Conservation (phyloP, 2,113 vertebrate genomes). For the Rhabdomys dilectus region DNA sequence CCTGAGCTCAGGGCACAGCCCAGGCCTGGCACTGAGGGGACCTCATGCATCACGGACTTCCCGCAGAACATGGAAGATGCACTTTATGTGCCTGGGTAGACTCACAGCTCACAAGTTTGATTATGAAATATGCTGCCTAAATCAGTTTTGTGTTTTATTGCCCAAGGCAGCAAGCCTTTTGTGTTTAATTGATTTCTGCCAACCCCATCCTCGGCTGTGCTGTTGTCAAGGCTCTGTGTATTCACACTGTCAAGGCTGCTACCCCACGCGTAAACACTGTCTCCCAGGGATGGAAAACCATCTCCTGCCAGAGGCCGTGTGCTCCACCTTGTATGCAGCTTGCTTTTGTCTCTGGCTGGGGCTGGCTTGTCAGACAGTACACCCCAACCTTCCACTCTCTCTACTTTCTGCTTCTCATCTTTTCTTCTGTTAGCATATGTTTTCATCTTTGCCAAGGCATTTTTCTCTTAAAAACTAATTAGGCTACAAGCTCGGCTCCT, state of each 20-base stretch:
- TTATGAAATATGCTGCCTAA: not conserved
- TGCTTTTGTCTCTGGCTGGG: accelerated
- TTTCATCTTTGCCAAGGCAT: not conserved
- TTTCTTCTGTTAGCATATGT: not conserved
- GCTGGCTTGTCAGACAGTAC: not conserved
- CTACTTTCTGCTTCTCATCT: no score
- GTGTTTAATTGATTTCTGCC: not conserved
- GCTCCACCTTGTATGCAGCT: not conserved
- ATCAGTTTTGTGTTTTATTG: accelerated
- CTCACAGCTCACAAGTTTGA: not conserved
- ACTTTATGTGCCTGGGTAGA: not conserved
- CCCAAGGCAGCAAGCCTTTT: not conserved
- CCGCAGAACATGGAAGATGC: not conserved
- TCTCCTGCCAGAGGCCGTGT: not conserved
- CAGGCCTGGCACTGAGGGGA: not conserved
- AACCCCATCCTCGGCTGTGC: accelerated
- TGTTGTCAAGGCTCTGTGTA: not conserved
- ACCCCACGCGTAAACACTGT: accelerated
- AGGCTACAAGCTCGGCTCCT: not conserved
- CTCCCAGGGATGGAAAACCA: not conserved
- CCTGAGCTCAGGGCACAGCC: not conserved
- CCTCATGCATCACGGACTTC: not conserved
- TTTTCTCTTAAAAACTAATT: not conserved
- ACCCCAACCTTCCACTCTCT: no score
- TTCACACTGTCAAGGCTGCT: not conserved